These are phyloP conservation scores for Homalodisca vitripennis DNA, from an alignment of 1,140 invertebrate species.

Conservation along the genomic window DNA sequence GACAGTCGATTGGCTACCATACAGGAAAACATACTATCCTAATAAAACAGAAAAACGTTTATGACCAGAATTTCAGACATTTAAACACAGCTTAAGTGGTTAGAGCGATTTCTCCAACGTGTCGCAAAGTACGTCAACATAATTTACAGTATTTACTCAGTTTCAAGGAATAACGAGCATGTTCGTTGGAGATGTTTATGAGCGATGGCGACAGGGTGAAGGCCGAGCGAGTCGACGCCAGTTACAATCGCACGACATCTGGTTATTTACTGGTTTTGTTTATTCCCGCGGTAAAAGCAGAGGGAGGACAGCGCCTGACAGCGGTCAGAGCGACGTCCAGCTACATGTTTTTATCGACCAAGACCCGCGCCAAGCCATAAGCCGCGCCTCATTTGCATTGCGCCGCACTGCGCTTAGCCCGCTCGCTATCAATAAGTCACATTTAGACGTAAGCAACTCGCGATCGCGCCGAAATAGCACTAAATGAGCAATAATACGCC, in stretches of 20 bases:
- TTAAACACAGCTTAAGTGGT: too few relatives aligned
- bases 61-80: too few relatives aligned
- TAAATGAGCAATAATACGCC: neutral
- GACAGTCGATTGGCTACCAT: too few relatives aligned
- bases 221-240: neutral
- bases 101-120: too few relatives aligned
- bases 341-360: neutral
- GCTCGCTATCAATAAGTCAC: conserved; percentile 3
- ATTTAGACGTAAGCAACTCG: too few relatives aligned
- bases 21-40: too few relatives aligned
- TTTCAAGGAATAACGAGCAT: too few relatives aligned
- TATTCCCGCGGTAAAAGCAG: conserved; percentile 7
- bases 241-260: neutral
- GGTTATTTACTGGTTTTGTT: conserved; percentile 2
- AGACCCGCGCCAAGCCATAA: conserved; percentile 1
- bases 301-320: neutral
- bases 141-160: too few relatives aligned
- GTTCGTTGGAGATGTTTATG: too few relatives aligned
- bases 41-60: too few relatives aligned
- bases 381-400: neutral
- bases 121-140: too few relatives aligned
- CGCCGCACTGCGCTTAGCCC: neutral
- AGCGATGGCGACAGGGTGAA: too few relatives aligned
- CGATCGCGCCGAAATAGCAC: neutral
- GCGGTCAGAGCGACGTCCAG: neutral